Percentiles rank a stretch among this genome's conserved stretches.
Conservation (phyloP, 2,888 invertebrate species). For the Cryptocephalus primarius region DNA sequence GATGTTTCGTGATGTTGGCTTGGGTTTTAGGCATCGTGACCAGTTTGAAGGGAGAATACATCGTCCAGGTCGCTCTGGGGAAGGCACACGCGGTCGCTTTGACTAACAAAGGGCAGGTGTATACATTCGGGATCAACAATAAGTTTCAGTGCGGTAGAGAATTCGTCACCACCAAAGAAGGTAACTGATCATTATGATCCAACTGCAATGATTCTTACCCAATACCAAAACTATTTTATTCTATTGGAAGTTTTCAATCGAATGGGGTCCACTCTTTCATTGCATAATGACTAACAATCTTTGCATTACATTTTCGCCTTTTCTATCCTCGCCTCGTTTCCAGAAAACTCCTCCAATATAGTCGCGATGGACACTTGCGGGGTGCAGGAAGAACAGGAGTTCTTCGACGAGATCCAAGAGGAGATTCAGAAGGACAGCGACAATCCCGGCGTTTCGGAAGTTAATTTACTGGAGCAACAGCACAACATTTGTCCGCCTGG, state of each 20-base stretch:
- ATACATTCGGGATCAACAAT: conserved; percentile 95
- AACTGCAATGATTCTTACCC: not conserved
- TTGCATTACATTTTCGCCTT: no score
- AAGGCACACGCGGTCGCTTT: conserved; percentile 93
- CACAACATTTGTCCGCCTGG: conserved; percentile 50
- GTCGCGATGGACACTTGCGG: conserved; percentile 49
- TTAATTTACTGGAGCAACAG: conserved; percentile 24
- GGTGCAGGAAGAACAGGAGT: conserved; percentile 37
- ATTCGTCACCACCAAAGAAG: conserved; percentile 51
- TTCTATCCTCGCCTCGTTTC: no score
- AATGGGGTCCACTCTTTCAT: not conserved
- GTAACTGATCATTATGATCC: conserved; percentile 25
- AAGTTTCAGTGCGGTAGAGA: conserved; percentile 95
- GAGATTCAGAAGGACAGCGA: conserved; percentile 44
- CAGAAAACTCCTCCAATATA: conserved; percentile 21
- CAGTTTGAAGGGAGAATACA: conserved; percentile 33
- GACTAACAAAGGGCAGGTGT: conserved; percentile 80
- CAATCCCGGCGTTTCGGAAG: conserved; percentile 25
- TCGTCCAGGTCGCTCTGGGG: conserved; percentile 68
- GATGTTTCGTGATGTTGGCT: no score
- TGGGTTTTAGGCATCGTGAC: conserved; percentile 25
- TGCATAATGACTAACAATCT: no score
- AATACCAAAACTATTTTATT: not conserved
- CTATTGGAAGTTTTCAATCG: not conserved
- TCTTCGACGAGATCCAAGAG: conserved; percentile 42